These are phyloP conservation scores for Drosophila recens DNA, from an alignment of 2,888 invertebrate species.

Conservation along the genomic window DNA sequence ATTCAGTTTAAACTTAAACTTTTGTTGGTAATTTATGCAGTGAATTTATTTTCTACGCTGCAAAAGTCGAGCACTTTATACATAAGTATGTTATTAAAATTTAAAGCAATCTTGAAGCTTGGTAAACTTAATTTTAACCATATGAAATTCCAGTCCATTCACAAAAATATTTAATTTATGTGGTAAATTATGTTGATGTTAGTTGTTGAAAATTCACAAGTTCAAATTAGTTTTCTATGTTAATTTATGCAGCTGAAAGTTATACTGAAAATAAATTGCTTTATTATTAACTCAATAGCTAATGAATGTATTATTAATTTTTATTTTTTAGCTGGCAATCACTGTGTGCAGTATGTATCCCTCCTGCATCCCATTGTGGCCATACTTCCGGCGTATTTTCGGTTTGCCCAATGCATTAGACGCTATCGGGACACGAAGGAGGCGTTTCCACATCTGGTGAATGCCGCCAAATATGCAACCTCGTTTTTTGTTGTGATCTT, in stretches of 20 bases:
- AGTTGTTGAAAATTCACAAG: background rate
- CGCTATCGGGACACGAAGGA: slow-evolving; percentile 93
- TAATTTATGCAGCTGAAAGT: slow-evolving; percentile 13
- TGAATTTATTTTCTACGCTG: background rate
- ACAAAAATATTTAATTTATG: background rate
- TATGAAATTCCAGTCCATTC: background rate
- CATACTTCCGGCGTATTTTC: slow-evolving; percentile 93
- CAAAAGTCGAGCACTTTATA: background rate
- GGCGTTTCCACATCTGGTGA: slow-evolving; percentile 92
- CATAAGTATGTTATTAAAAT: background rate
- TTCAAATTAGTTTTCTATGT: background rate
- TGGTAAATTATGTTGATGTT: background rate
- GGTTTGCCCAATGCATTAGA: slow-evolving; percentile 93
- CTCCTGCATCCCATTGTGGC: slow-evolving; percentile 89
- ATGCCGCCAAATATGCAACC: slow-evolving; percentile 95
- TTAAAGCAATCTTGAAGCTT: background rate
- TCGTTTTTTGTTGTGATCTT: slow-evolving; percentile 94
- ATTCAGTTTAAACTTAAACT: background rate
- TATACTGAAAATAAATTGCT: background rate
- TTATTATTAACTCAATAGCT: background rate
- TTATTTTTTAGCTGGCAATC: slow-evolving; percentile 84
- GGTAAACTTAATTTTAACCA: background rate
- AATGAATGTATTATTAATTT: slow-evolving; percentile 5
- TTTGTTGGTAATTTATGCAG: slow-evolving; percentile 18
- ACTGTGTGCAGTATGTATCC: slow-evolving; percentile 86